phyloP scores from a whole-genome alignment of 2,888 invertebrate genomes.

The Helobdella robusta region DNA sequence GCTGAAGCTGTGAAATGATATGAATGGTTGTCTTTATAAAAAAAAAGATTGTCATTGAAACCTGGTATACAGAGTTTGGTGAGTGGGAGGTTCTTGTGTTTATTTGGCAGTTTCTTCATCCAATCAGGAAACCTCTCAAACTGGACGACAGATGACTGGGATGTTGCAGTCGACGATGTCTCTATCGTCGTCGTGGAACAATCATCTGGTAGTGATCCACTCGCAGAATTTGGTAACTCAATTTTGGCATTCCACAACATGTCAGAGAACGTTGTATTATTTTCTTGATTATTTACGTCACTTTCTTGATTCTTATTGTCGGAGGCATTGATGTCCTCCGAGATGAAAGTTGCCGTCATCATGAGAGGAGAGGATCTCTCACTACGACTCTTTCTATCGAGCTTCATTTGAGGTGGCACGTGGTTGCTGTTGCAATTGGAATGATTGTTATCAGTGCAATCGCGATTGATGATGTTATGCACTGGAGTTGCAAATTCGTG shows the following conservation, averaged over 20 bases:
- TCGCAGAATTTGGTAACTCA: constrained; percentile 5
- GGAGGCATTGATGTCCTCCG: neutral
- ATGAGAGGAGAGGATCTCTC: constrained; percentile 26
- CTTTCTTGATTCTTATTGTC: no score
- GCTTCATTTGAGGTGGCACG: neutral
- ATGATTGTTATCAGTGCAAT: no score
- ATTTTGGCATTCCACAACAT: constrained; percentile 8
- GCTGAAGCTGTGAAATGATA: no score
- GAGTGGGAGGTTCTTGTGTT: constrained; percentile 32
- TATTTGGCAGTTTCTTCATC: constrained; percentile 32
- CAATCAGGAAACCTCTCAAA: constrained; percentile 33
- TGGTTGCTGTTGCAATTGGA: neutral
- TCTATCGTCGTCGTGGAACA: constrained; percentile 9
- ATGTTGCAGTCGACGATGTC: constrained; percentile 3
- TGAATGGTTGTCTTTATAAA: no score
- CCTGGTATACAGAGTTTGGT: constrained; percentile 34
- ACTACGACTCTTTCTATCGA: constrained; percentile 22
- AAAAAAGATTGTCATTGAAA: no score
- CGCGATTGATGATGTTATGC: neutral
- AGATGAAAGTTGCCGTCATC: constrained; percentile 14
- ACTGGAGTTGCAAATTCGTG: constrained; percentile 17
- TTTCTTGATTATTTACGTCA: neutral
- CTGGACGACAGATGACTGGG: constrained; percentile 2
- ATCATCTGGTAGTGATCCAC: constrained; percentile 15
- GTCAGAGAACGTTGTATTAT: neutral